These are phyloP conservation scores for Fistularia commersonii DNA, from an alignment of 2,797 vertebrate species.

Conservation along the genomic window DNA sequence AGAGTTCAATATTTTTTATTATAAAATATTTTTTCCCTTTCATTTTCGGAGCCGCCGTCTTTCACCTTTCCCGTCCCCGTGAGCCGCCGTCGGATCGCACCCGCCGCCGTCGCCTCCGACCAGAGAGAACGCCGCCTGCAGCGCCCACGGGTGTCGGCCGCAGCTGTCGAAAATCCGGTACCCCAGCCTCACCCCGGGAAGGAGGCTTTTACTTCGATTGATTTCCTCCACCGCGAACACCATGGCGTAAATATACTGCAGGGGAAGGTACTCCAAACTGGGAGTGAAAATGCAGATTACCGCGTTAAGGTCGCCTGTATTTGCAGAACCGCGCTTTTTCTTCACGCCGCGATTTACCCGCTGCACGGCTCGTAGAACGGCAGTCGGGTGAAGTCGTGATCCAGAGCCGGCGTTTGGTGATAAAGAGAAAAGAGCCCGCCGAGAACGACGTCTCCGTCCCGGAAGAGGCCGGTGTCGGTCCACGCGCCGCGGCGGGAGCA, in stretches of 20 bases:
- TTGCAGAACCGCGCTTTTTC: not conserved
- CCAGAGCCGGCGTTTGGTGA: constrained; percentile 38
- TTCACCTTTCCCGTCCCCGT: not conserved
- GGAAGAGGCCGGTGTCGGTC: constrained; percentile 50
- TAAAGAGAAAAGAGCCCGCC: constrained; percentile 71
- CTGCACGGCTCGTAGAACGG: constrained; percentile 55
- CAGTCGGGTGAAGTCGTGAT: constrained; percentile 46
- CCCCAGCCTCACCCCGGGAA: constrained; percentile 65
- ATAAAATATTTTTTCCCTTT: not conserved
- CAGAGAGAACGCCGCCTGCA: constrained; percentile 49
- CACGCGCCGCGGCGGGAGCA: constrained; percentile 53
- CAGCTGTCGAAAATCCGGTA: constrained; percentile 66
- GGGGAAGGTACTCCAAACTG: constrained; percentile 70
- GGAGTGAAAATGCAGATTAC: not conserved
- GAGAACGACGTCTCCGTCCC: constrained; percentile 73
- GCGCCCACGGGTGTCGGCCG: constrained; percentile 41
- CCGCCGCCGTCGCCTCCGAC: constrained; percentile 45
- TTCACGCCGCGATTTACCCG: constrained; percentile 44
- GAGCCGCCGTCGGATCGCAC: constrained; percentile 29
- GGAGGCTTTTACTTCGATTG: constrained; percentile 50
- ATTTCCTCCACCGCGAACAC: constrained; percentile 75
- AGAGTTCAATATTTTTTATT: not conserved
- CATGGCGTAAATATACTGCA: constrained; percentile 69
- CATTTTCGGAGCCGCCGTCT: no score
- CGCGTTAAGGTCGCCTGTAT: not conserved